These are phyloP conservation scores for Myotis pilosus DNA, from an alignment of 2,797 vertebrate species.

Conservation along the genomic window DNA sequence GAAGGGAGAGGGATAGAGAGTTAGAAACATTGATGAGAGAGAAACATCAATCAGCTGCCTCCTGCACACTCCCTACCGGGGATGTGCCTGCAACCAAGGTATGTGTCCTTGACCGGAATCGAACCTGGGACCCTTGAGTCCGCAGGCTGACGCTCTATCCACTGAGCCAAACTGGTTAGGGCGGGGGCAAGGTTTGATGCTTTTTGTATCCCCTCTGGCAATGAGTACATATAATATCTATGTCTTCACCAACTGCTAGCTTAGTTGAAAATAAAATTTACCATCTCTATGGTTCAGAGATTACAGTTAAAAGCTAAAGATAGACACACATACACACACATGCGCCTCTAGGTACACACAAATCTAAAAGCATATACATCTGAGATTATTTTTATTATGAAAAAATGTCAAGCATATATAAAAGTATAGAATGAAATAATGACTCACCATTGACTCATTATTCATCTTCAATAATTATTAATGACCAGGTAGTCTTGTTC, in stretches of 20 bases:
- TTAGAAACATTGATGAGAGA: too few relatives aligned
- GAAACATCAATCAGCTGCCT: too few relatives aligned
- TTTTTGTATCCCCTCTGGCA: background rate
- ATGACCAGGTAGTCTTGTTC: background rate
- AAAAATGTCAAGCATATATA: background rate
- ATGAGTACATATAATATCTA: background rate
- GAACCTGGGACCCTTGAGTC: too few relatives aligned
- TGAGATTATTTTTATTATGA: background rate
- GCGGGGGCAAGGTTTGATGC: background rate
- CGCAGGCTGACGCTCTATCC: too few relatives aligned
- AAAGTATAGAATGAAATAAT: background rate
- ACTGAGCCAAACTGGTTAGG: too few relatives aligned
- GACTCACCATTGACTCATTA: background rate
- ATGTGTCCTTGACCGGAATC: too few relatives aligned
- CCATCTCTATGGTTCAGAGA: background rate
- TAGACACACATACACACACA: background rate
- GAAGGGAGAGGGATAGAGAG: too few relatives aligned
- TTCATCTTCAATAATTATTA: background rate
- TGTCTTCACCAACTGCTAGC: background rate
- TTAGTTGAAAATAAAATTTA: slow-evolving; percentile 16
- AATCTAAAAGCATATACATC: background rate
- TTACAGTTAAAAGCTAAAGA: background rate
- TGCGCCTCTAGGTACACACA: background rate
- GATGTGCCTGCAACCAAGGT: too few relatives aligned
- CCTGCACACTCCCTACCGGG: too few relatives aligned